Conservation (phyloP, 2,888 invertebrate genomes). For the Chironomus tentans region DNA sequence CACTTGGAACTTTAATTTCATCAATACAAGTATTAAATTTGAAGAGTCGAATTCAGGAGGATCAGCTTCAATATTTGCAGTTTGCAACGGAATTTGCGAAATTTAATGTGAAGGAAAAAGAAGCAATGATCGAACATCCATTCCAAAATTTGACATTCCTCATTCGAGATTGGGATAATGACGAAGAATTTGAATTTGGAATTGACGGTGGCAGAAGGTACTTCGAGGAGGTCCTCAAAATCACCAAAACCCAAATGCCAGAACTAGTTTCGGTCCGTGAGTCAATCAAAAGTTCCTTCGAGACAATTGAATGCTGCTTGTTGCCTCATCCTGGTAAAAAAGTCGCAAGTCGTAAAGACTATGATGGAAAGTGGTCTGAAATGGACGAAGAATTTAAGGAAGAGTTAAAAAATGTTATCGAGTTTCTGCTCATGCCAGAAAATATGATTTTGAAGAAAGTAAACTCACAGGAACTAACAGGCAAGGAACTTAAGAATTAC, state of each 20-base stretch:
- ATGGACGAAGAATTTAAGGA: not conserved
- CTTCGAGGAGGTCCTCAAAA: not conserved
- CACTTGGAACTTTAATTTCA: no score
- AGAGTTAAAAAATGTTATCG: not conserved
- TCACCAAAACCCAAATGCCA: not conserved
- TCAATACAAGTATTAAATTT: no score
- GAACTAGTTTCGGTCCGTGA: constrained; percentile 11
- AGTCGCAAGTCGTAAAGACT: not conserved
- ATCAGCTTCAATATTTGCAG: no score
- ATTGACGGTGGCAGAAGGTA: constrained; percentile 8
- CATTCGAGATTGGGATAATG: not conserved
- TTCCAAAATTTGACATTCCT: no score
- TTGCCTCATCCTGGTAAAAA: constrained; percentile 25
- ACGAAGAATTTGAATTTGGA: not conserved
- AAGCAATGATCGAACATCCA: no score
- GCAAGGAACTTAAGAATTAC: no score
- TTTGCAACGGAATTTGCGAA: no score
- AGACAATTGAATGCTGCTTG: constrained; percentile 13
- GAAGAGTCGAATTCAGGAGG: no score
- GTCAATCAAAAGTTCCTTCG: constrained; percentile 4
- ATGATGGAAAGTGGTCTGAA: not conserved
- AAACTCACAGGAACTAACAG: not conserved
- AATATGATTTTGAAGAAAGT: not conserved
- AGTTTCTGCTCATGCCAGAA: not conserved
- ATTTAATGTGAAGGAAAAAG: no score